phyloP scores from a whole-genome alignment of 2,113 vertebrate genomes.

The Cebidichthys violaceus region DNA sequence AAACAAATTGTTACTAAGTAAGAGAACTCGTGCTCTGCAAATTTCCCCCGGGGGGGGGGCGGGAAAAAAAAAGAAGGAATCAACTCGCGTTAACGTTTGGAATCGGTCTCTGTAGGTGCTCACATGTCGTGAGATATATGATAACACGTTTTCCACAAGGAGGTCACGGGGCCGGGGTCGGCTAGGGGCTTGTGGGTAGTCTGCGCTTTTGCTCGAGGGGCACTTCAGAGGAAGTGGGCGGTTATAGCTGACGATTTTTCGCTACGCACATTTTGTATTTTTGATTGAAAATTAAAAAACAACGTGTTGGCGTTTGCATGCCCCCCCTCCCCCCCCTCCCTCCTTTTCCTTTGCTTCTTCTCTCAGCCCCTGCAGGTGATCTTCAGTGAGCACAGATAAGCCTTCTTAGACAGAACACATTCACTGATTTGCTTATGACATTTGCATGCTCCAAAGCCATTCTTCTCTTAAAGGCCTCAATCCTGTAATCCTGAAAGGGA shows the following conservation, averaged over 20 bases:
- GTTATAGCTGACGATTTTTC: not conserved
- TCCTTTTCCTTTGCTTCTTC: not conserved
- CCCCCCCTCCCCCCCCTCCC: not conserved
- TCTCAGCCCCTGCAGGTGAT: constrained; percentile 42
- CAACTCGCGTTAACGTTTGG: constrained; percentile 35
- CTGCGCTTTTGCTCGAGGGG: constrained; percentile 31
- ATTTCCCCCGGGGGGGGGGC: constrained; percentile 59
- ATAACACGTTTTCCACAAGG: constrained; percentile 53
- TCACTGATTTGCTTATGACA: constrained; percentile 17
- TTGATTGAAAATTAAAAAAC: not conserved
- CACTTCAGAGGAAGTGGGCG: not conserved
- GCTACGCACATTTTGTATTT: not conserved
- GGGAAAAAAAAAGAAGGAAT: constrained; percentile 29
- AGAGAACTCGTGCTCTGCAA: constrained; percentile 41
- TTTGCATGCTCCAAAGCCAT: constrained; percentile 15
- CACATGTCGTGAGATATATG: constrained; percentile 29
- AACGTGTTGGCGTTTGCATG: constrained; percentile 6
- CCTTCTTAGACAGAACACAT: constrained; percentile 38
- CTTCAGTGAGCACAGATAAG: constrained; percentile 20
- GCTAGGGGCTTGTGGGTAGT: constrained; percentile 28
- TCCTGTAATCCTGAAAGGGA: constrained; percentile 53
- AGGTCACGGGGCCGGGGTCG: constrained; percentile 59
- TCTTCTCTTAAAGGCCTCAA: constrained; percentile 30
- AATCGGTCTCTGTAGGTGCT: constrained; percentile 46
- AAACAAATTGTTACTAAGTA: constrained; percentile 41